Evolutionary conservation across 2,888 invertebrate genomes (phyloP), one percentile per base, ranked within the genome.

Genomic region (Oxycera nigricornis): DNA sequence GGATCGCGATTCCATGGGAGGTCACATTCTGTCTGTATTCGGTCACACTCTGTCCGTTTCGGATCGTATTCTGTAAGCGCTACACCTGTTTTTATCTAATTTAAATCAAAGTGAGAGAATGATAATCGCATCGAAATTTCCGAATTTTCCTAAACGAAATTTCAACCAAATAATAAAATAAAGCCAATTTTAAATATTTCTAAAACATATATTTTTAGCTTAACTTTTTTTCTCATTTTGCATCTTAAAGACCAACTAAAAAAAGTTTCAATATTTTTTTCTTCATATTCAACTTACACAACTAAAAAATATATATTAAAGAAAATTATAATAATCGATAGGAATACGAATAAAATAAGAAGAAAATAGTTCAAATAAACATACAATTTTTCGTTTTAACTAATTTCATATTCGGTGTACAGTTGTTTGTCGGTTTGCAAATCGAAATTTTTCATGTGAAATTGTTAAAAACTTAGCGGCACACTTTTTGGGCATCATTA

Each of bases 191-290:
- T 68, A 67, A 73, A 75, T 73, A 73, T 73, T 75, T 73, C 59
- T 73, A 75, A 75, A 75, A 75, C 73, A 75, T 75, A 75, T 75
- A 75, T 75, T 75, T 75, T 75, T 67, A 62, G 62, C 55, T 70
- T 61, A 55, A 72, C 72, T 67, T 73, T 73, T 68, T 67, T 72
- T 61, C 26, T n/a, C n/a, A n/a, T n/a, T n/a, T 52, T 70, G 62
- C 73, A 73, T 73, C 65, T 70, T 70, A 73, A 31, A 73, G 73
- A 75, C 70, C 50, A 62, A 73, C 62, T 70, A 73, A 75, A 75
- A 72, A 65, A 73, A 41, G 67, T 52, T 20, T 17, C 50, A 50
- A 57, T 57, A 50, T 72, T 55, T 72, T 65, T 62, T 24, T 46
- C 57, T 22, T 68, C 73, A 67, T 73, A 75, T 50, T 73, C 72